Conservation (phyloP, 2,113 vertebrate species). For the Cathartes aura region DNA sequence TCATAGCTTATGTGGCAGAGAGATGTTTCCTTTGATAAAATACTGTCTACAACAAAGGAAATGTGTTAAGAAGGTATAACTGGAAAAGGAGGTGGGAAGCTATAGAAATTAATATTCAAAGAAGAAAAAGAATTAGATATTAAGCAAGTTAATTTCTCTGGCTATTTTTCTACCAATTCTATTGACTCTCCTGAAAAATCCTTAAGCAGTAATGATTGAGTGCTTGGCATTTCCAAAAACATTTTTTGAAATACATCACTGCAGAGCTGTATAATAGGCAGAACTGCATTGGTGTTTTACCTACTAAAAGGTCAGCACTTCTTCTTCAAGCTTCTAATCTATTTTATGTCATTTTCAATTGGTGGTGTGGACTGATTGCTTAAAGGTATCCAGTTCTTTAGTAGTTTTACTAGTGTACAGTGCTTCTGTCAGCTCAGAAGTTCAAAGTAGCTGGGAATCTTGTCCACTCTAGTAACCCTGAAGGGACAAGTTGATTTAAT, state of each 20-base stretch:
- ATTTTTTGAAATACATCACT: slow-evolving; percentile 46
- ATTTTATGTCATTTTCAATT: slow-evolving; percentile 16
- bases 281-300: slow-evolving; percentile 23
- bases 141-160: not conserved
- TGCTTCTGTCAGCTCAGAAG: not conserved
- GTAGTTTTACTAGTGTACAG: not conserved
- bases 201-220: not conserved
- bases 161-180: not conserved
- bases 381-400: not conserved
- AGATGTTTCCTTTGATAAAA: not conserved
- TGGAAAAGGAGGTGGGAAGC: not conserved
- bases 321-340: slow-evolving; percentile 49
- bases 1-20: not conserved
- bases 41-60: not conserved
- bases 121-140: not conserved
- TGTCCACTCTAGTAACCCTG: not conserved
- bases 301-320: slow-evolving; percentile 51
- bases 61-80: not conserved
- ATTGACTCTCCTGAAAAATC: not conserved
- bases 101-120: not conserved
- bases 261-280: not conserved
- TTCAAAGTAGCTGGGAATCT: not conserved
- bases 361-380: not conserved
- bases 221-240: slow-evolving; percentile 50
- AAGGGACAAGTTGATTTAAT: not conserved